Conservation (phyloP, 1,140 invertebrate species). For the Latrodectus geometricus region DNA sequence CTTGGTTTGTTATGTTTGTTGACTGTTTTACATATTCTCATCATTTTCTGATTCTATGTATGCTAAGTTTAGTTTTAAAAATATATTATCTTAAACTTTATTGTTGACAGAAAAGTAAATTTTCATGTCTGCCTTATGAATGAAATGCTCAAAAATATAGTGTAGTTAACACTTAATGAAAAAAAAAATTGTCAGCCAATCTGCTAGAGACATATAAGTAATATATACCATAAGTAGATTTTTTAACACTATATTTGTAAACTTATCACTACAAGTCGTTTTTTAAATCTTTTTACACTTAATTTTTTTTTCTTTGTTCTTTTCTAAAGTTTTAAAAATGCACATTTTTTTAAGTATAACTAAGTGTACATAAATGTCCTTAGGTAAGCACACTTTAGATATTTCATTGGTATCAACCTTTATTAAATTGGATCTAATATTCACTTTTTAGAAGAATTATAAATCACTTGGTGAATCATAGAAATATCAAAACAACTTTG, state of each 20-base stretch:
- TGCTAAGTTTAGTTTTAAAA: background rate
- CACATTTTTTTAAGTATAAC: slow-evolving; percentile 30
- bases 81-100: background rate
- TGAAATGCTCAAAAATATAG: slow-evolving; percentile 52
- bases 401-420: background rate
- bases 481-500: no score
- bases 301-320: slow-evolving; percentile 8
- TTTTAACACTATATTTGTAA: slow-evolving; percentile 58
- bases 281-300: slow-evolving; percentile 26
- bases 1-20: slow-evolving; percentile 1
- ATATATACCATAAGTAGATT: slow-evolving; percentile 44
- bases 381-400: slow-evolving; percentile 29
- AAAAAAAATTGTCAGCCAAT: slow-evolving; percentile 18
- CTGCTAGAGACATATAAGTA: slow-evolving; percentile 12
- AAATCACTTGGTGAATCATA: no score
- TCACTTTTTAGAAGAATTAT: background rate
- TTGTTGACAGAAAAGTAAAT: slow-evolving; percentile 14
- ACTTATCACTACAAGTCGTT: slow-evolving; percentile 38
- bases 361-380: slow-evolving; percentile 18
- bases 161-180: slow-evolving; percentile 23
- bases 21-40: background rate
- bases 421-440: background rate
- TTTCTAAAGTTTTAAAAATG: slow-evolving; percentile 22
- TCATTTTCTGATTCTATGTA: background rate
- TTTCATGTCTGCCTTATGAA: slow-evolving; percentile 56